Evolutionary conservation across 2,888 invertebrate genomes (phyloP).

Genomic region (Hypolimnas misippus): DNA sequence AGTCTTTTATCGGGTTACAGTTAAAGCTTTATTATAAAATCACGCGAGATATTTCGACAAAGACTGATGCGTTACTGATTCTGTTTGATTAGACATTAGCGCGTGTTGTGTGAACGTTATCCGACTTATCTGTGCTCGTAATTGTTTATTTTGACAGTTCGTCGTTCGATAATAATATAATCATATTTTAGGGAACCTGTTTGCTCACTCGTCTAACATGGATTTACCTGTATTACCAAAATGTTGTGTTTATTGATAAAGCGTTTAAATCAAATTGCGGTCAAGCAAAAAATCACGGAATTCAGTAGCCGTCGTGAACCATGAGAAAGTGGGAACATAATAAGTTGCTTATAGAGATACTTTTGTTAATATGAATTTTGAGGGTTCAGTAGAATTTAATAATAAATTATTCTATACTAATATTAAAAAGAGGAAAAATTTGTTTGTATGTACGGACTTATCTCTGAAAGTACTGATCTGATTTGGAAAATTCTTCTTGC

Average conservation of each 20-base stretch:
- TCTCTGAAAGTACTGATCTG: no score
- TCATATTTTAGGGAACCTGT: constrained; percentile 36
- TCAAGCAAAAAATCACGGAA: constrained; percentile 69
- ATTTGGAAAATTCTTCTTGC: no score
- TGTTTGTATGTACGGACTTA: no score
- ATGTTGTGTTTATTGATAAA: constrained; percentile 66
- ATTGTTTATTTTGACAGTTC: constrained; percentile 71
- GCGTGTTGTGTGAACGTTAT: constrained; percentile 68
- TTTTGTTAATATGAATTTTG: constrained; percentile 45
- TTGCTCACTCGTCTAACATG: constrained; percentile 38
- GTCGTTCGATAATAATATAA: constrained; percentile 46
- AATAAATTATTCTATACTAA: background rate
- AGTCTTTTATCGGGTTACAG: constrained; percentile 69
- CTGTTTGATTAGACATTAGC: constrained; percentile 71
- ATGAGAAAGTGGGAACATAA: constrained; percentile 76
- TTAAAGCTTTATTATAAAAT: constrained; percentile 80
- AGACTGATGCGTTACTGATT: constrained; percentile 56
- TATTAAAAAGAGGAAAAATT: no score
- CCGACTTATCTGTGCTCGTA: constrained; percentile 67
- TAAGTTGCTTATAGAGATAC: constrained; percentile 40
- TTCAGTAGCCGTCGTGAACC: constrained; percentile 77
- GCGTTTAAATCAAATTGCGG: constrained; percentile 74
- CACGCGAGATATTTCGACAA: constrained; percentile 69
- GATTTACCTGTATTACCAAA: constrained; percentile 40
- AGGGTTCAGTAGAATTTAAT: constrained; percentile 57